Evolutionary conservation across 2,888 invertebrate genomes (phyloP), one percentile per base, ranked within the genome.

Genomic region (Cynaeus angustus): DNA sequence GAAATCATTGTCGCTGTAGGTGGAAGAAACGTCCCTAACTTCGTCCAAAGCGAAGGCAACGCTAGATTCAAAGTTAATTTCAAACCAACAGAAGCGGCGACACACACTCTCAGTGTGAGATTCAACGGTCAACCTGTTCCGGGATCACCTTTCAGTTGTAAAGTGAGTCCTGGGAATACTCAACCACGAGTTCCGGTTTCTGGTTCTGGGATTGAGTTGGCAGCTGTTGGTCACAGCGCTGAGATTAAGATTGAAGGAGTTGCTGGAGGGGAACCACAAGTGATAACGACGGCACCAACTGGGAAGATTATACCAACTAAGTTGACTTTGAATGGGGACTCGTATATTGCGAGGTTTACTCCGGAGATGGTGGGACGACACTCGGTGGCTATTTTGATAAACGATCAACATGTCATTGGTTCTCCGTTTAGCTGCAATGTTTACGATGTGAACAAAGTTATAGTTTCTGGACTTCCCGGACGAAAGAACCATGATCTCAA

Each of bases 1-100:
- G 98, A 99, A 87, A 98, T 99, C 62, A 98, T 98, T 71, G 98
- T 99, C 0, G 97, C 98, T 0, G 97, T 98, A 1, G 96, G 94
- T 80, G 97, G 97, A 9, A 92, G 97, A 80, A 99, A 99, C 85
- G 98, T 99, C 10, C 98, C 98, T 7, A 99, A 99, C 87, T 98
- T 97, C 84, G 98, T 99, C 0, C 96, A 97, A 82, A 95, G 97
- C 45, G 98, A 98, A 87, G 98, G 98, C 41, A 98, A 98, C 84
- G 98, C 98, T 0, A 92, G 96, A 78, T 99, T 99, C 82, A 92
- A 92, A 85, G 92, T 92, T 4, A 98, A 98, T 86, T 99, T 99
- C 87, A 97, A 97, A 81, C 98, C 98, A 0, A 94, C 95, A 30
- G 97, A 97, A 86, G 92, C 97, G 0, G 95, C 96, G 1, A 90